phyloP scores from a whole-genome alignment of 2,888 invertebrate species.

The Drosophila neotestacea region DNA sequence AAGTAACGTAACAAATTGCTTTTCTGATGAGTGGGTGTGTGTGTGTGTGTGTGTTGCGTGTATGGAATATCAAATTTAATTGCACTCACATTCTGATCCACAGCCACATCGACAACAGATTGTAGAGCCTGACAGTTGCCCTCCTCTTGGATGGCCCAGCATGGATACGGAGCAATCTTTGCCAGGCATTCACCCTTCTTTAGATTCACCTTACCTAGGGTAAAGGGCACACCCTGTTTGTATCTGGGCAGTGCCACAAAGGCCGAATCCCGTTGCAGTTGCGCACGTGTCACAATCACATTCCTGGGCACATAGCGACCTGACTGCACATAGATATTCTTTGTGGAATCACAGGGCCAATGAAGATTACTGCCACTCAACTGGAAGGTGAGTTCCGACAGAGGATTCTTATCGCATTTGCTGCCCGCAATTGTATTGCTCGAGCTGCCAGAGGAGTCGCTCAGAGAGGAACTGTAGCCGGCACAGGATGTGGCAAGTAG shows the following conservation, averaged over 20 bases:
- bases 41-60: background rate
- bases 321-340: conserved; percentile 87
- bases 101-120: conserved; percentile 89
- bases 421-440: conserved; percentile 48
- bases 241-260: conserved; percentile 88
- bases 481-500: conserved; percentile 25
- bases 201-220: conserved; percentile 87
- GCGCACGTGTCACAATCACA: conserved; percentile 88
- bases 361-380: conserved; percentile 85
- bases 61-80: conserved; percentile 21
- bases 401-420: conserved; percentile 73
- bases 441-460: conserved; percentile 18
- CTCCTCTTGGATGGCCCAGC: conserved; percentile 90
- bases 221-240: conserved; percentile 88
- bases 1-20: conserved; percentile 49
- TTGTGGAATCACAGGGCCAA: conserved; percentile 88
- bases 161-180: conserved; percentile 88
- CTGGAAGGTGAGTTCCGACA: conserved; percentile 82
- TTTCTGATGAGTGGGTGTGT: conserved; percentile 6
- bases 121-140: conserved; percentile 89
- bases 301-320: conserved; percentile 88
- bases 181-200: conserved; percentile 86
- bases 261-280: conserved; percentile 87
- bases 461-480: conserved; percentile 39
- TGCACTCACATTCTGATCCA: conserved; percentile 86